Conservation (phyloP, 2,888 invertebrate species). For the Nomada fabriciana region DNA sequence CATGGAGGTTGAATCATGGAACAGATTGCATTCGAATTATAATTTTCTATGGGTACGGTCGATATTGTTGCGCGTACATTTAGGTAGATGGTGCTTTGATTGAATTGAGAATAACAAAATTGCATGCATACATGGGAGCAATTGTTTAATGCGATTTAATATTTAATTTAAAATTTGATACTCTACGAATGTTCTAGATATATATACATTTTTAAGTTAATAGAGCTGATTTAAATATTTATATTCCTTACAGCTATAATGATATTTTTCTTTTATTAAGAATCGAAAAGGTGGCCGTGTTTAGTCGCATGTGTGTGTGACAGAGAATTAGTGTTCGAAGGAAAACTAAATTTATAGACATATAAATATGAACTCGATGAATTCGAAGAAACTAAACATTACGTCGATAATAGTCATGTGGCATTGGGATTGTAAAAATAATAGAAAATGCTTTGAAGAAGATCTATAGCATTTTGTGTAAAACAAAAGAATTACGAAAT, state of each 20-base stretch:
- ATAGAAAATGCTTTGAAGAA: not conserved
- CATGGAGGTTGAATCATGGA: constrained; percentile 26
- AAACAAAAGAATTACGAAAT: not conserved
- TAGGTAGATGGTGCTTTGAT: constrained; percentile 29
- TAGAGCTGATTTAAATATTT: not conserved
- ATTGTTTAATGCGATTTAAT: not conserved
- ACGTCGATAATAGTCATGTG: no score
- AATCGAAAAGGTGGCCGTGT: no score
- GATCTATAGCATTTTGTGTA: not conserved
- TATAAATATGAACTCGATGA: no score
- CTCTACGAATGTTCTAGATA: not conserved
- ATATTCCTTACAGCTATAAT: not conserved
- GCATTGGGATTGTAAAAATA: no score
- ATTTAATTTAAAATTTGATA: not conserved
- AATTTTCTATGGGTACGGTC: constrained; percentile 14
- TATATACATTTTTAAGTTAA: not conserved
- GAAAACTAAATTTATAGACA: no score
- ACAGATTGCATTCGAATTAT: constrained; percentile 36
- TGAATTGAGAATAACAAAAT: not conserved
- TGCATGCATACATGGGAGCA: not conserved
- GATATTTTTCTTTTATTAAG: no score
- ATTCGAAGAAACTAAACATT: no score
- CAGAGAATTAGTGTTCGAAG: no score
- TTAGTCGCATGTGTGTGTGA: no score
- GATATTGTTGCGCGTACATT: constrained; percentile 19